Evolutionary conservation across 1,140 invertebrate genomes (phyloP).

Genomic region (Aphelenchoides fujianensis): DNA sequence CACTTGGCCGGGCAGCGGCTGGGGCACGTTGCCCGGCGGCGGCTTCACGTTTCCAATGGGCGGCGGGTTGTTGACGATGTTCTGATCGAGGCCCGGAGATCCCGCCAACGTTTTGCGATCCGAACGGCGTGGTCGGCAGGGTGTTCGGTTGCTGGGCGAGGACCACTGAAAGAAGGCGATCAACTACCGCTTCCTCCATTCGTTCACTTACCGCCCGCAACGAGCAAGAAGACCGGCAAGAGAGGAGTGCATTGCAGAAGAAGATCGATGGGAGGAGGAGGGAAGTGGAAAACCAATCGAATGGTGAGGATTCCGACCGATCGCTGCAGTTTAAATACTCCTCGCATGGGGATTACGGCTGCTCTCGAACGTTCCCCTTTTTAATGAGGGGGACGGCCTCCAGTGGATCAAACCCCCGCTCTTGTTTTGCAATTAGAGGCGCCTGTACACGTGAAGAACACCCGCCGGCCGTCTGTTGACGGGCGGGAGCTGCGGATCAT

Average conservation of each 20-base stretch:
- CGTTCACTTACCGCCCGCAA: background rate
- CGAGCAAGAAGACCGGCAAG: background rate
- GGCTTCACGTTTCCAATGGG: too few species aligned
- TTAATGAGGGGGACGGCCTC: too few species aligned
- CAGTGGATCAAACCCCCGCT: background rate
- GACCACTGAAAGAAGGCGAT: background rate
- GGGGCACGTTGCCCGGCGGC: too few species aligned
- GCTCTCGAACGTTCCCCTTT: too few species aligned
- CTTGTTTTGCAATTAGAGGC: slow-evolving; percentile 5
- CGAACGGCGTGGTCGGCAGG: background rate
- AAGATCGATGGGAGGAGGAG: too few species aligned
- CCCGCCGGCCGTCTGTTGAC: background rate
- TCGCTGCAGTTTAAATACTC: too few species aligned
- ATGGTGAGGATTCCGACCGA: too few species aligned
- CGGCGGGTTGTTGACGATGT: background rate
- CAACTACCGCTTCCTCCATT: background rate
- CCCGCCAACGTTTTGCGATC: background rate
- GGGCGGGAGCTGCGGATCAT: background rate
- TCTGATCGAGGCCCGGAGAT: background rate
- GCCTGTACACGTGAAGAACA: background rate
- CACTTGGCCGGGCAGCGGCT: background rate
- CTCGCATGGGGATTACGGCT: too few species aligned
- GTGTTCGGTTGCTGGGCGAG: background rate
- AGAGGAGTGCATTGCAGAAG: background rate
- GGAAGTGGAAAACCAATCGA: too few species aligned